These are phyloP conservation scores for Tillus elongatus DNA, from an alignment of 2,888 invertebrate genomes.

Conservation along the genomic window DNA sequence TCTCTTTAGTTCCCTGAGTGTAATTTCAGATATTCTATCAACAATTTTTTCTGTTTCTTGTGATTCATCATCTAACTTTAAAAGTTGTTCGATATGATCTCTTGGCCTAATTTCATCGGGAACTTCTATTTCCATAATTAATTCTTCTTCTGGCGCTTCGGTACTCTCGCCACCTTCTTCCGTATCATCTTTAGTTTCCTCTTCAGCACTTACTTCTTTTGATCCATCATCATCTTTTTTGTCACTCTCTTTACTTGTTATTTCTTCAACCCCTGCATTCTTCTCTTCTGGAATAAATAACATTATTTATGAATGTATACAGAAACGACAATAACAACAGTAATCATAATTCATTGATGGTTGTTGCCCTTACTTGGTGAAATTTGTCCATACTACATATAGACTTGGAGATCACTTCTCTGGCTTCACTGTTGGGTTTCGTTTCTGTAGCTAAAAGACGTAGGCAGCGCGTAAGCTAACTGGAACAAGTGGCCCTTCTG, in stretches of 20 bases:
- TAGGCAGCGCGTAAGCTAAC: no score
- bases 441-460: no score
- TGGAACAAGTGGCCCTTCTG: no score
- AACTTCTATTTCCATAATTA: slow-evolving; percentile 59
- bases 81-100: slow-evolving; percentile 68
- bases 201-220: slow-evolving; percentile 8
- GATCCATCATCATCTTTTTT: slow-evolving; percentile 4
- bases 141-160: slow-evolving; percentile 44
- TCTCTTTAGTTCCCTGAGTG: slow-evolving; percentile 75
- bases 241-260: slow-evolving; percentile 8
- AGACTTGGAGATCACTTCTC: no score
- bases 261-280: neutral
- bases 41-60: slow-evolving; percentile 61
- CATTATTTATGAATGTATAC: neutral
- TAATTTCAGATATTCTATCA: slow-evolving; percentile 64
- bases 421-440: no score
- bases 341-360: neutral
- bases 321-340: neutral
- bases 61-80: slow-evolving; percentile 70
- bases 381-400: no score
- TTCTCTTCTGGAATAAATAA: no score
- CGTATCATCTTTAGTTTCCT: slow-evolving; percentile 12
- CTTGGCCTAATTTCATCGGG: slow-evolving; percentile 70
- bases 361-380: no score
- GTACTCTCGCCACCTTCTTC: slow-evolving; percentile 22